A percentile compares a stretch with the other conserved stretches of the same genome.
These are phyloP conservation scores for Heliangelus exortis DNA, from an alignment of 2,797 vertebrate species.

Conservation along the genomic window DNA sequence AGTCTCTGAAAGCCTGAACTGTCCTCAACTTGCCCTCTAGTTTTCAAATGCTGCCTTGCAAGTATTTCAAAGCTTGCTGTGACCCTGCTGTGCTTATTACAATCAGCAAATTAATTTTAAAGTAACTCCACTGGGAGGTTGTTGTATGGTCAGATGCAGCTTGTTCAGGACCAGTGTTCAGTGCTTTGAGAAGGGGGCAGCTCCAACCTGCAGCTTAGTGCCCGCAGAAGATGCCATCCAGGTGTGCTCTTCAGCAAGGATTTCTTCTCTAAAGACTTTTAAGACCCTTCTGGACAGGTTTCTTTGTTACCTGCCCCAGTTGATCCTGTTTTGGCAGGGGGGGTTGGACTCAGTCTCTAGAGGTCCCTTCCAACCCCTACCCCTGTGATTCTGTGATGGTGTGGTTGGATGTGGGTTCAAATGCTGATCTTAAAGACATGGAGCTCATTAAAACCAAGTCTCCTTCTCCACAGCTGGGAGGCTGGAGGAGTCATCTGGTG, in stretches of 20 bases:
- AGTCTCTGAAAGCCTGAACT: neutral
- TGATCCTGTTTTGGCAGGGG: too few species aligned
- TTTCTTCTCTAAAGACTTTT: too few species aligned
- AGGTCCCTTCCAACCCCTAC: too few species aligned
- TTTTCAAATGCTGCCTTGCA: neutral
- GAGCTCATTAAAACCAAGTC: neutral
- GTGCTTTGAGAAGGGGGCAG: neutral
- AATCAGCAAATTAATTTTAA: neutral
- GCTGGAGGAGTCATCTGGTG: slow-evolving; percentile 20
- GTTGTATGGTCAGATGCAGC: neutral
- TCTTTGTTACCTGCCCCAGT: too few species aligned
- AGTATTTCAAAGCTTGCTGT: neutral
- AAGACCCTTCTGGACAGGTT: too few species aligned
- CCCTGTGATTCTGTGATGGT: too few species aligned
- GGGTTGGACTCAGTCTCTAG: too few species aligned
- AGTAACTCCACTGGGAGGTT: neutral
- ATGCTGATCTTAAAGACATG: neutral
- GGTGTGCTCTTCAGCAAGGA: neutral
- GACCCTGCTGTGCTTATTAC: neutral
- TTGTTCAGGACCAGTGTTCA: neutral
- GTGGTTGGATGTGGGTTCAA: neutral
- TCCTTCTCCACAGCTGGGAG: neutral
- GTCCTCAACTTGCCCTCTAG: neutral
- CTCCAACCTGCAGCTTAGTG: neutral
- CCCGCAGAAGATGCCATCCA: neutral